These are phyloP conservation scores for Camelus dromedarius DNA, from an alignment of 2,113 vertebrate species.

Conservation along the genomic window DNA sequence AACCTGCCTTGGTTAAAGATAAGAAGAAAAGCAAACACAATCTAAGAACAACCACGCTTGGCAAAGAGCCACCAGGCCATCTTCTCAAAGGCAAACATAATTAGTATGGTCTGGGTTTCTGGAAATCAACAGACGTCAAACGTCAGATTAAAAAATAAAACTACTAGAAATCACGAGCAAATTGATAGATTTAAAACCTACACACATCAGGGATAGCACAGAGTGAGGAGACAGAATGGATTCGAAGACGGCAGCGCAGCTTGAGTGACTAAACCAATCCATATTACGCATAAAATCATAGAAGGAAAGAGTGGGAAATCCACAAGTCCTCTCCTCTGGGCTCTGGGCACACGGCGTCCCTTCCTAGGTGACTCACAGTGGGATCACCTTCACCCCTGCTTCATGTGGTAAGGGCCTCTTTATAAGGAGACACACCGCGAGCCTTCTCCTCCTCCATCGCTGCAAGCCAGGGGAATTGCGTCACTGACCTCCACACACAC, in stretches of 20 bases:
- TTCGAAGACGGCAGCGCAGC: slow-evolving; percentile 78
- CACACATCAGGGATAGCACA: background rate
- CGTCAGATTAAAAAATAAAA: background rate
- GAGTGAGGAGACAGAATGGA: slow-evolving; percentile 67
- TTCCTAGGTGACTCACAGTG: slow-evolving; percentile 81
- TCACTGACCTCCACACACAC: slow-evolving; percentile 80
- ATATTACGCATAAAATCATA: slow-evolving; percentile 84
- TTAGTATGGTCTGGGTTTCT: slow-evolving; percentile 57
- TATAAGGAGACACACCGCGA: slow-evolving; percentile 76
- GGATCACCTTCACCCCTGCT: slow-evolving; percentile 81
- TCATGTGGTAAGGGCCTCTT: slow-evolving; percentile 75
- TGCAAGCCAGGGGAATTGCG: slow-evolving; percentile 71
- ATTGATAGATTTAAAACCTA: slow-evolving; percentile 46
- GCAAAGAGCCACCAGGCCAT: slow-evolving; percentile 67
- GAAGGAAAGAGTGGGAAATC: slow-evolving; percentile 82
- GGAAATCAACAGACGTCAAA: slow-evolving; percentile 65
- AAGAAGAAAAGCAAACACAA: slow-evolving; percentile 73
- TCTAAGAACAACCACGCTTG: slow-evolving; percentile 41
- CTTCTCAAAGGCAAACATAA: slow-evolving; percentile 70
- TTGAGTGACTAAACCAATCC: slow-evolving; percentile 81
- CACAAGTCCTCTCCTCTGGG: slow-evolving; percentile 77
- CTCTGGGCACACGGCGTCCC: slow-evolving; percentile 78
- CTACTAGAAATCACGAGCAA: slow-evolving; percentile 32
- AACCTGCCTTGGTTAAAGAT: slow-evolving; percentile 68
- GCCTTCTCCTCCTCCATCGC: slow-evolving; percentile 62